Conservation (phyloP, 2,113 vertebrate genomes). For the Ciconia boyciana region DNA sequence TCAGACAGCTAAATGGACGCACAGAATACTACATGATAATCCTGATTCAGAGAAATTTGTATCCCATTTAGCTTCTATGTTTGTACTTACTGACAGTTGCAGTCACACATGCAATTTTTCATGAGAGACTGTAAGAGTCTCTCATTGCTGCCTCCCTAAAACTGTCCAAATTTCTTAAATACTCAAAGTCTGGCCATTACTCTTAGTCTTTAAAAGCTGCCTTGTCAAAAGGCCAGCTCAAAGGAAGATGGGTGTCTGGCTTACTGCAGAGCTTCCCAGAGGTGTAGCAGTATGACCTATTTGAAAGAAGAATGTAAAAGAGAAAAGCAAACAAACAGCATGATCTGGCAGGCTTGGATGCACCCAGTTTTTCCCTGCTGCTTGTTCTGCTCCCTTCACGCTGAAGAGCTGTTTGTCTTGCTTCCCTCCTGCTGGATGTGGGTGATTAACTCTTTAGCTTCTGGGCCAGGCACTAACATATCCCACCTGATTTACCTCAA, state of each 20-base stretch:
- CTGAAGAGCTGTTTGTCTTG: not conserved
- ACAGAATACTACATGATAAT: not conserved
- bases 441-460: not conserved
- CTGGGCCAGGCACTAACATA: not conserved
- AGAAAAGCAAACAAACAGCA: not conserved
- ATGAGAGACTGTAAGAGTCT: not conserved
- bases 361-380: not conserved
- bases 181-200: not conserved
- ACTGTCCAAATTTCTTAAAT: not conserved
- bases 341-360: not conserved
- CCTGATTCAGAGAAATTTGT: not conserved
- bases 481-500: not conserved
- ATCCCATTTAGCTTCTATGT: not conserved
- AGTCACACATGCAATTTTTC: not conserved
- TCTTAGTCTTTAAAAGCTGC: conserved; percentile 30
- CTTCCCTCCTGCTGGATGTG: not conserved
- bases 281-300: not conserved
- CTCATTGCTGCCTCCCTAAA: not conserved
- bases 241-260: not conserved
- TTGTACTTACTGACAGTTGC: not conserved
- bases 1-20: not conserved
- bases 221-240: not conserved
- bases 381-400: not conserved
- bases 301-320: not conserved
- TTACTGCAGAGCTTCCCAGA: conserved; percentile 15